Evolutionary conservation across 2,113 vertebrate genomes (phyloP).

Genomic region (Podarcis raffonei): DNA sequence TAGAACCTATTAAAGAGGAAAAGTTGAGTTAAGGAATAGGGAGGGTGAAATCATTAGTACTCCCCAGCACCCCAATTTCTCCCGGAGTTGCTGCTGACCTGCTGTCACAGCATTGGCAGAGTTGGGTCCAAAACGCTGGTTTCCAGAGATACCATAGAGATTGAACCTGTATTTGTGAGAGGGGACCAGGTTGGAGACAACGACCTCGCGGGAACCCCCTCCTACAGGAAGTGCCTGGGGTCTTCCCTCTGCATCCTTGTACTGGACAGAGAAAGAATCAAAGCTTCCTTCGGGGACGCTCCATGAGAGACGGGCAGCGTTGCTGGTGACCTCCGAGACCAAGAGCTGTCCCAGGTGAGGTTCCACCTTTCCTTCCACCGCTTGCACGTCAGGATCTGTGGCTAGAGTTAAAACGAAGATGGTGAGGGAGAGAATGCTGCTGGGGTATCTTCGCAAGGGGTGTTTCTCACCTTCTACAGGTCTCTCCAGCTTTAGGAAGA

Average conservation of each 20-base stretch:
- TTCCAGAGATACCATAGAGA: conserved; percentile 61
- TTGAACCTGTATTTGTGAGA: conserved; percentile 69
- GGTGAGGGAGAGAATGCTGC: background rate
- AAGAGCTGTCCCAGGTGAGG: background rate
- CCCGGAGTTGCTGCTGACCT: conserved; percentile 42
- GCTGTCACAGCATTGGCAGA: conserved; percentile 64
- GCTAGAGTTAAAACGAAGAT: background rate
- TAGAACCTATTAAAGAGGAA: background rate
- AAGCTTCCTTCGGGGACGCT: conserved; percentile 4
- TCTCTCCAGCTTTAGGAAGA: background rate
- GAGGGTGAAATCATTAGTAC: background rate
- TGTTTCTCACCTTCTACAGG: background rate
- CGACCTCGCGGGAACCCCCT: conserved; percentile 3
- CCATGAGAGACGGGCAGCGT: background rate
- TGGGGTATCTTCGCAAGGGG: background rate
- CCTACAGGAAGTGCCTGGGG: conserved; percentile 33
- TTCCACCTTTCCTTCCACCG: background rate
- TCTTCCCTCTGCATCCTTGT: background rate
- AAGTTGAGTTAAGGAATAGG: background rate
- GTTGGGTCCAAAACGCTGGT: conserved; percentile 47
- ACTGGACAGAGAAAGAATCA: conserved; percentile 24
- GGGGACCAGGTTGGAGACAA: conserved; percentile 47
- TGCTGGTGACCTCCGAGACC: background rate
- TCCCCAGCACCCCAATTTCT: background rate
- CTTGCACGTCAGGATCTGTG: background rate